Base-by-base conservation (phyloP, 2,113 vertebrate genomes). In the Ophthalmotilapia sp. region DNA sequence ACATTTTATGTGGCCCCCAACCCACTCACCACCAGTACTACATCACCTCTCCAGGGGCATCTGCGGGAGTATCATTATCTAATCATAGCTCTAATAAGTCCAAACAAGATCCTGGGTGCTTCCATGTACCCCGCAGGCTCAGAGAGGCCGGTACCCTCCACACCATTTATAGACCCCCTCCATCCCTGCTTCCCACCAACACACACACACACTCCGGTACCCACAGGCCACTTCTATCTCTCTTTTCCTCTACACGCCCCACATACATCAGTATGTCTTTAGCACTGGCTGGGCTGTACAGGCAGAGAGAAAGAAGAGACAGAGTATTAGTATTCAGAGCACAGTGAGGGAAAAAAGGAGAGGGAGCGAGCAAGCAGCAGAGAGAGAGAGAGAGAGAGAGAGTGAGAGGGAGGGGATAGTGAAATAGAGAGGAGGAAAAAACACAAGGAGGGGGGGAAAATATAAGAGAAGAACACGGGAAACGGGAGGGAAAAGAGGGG, bases 291-390 rank as follows among this genome's bases (percentile, higher is more conserved):
- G 77, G 87, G 89, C 92, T 88, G 85, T 86, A 91, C 84, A 94
- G 94, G 92, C 93, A 89, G 90, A 85, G 92, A 94, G 90, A 45
- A 42, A 75, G 70, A 77, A 94, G 90, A 95, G 94, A 94, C 92
- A 86, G 82, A 84, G 88, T 91, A 95, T 97, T 96, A 96, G 95
- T 96, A 97, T 97, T 97, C 96, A 90, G 94, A 94, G 94, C 96
- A 96, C 96, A 96, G 93, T 92, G 92, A 90, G 89, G 82, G 29
- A 86, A 91, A 93, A 81, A 73, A 70, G 93, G 93, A 88, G 89
- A 90, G 95, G 70, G 94, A 94, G 93, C 87, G 90, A 92, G 92
- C 80, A 84, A 77, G 85, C 84, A 47, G 21, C 0, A 26, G 68
- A 75, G 68, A 75, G 89, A 26, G 26, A 26, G 26, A 26, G 26